Evolutionary conservation across 1,140 invertebrate genomes (phyloP), one percentile per base, ranked within the genome.

Genomic region (Vollenhovia emeryi): DNA sequence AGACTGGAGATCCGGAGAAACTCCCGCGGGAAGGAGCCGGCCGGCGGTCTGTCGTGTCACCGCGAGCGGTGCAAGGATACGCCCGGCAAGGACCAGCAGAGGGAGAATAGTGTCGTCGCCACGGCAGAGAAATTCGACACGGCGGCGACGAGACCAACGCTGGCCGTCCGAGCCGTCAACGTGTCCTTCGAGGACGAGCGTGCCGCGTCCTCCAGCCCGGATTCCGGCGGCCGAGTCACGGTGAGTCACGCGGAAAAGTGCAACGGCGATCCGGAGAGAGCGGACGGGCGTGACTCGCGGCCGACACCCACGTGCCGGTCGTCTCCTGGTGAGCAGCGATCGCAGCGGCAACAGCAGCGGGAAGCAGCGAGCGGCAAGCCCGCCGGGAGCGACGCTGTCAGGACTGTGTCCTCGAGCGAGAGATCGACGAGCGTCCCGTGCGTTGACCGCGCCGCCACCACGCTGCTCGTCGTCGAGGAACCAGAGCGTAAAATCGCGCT

Each of bases 391-490:
- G 33, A 18, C 15, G 24, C 2, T 27, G 33, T 33, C 30, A 84
- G 83, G 4, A 75, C 4, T 8, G 48, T 11, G 33, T 33, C 79
- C 36, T 21, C 68, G 83, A 79, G 62, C 30, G 43, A 60, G 71
- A 73, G 48, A 45, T 86, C 85, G 84, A 91, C 86, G 59, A 91
- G 15, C n/a, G 48, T 89, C 73, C 82, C 90, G 69, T 91, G 83
- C 75, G 91, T 93, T 79, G 92, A 92, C 36, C 85, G 85, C 60
- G 82, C 92, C 57, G 84, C 93, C 86, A 90, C 93, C 21, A 94
- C 92, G 0, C 92, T 94, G 21, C 92, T 95, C 6, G 91, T 95
- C 68, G 86, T 94, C 36, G 93, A 94, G 69, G 92, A 94, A 83
- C 36, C 88, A 36, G 92, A 91, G 69, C 86, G 85, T 73, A 91